Percentiles rank a stretch among this genome's conserved stretches.
Evolutionary conservation across 2,888 invertebrate species (phyloP).

Genomic region (Euphydryas editha): DNA sequence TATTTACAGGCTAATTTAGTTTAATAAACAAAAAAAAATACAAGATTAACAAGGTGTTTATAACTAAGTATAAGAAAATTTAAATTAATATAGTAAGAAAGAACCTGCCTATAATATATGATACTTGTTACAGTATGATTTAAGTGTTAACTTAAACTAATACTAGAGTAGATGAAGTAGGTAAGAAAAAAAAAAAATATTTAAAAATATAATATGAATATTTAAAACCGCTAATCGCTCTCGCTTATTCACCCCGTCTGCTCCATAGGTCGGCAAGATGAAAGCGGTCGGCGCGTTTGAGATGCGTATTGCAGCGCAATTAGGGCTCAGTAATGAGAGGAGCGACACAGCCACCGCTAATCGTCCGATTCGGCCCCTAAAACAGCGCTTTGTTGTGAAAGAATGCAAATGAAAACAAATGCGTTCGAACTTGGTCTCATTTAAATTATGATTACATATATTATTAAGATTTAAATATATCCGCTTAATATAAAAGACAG

Average conservation of each 20-base stretch:
- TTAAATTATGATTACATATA: neutral
- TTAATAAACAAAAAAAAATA: too few relatives aligned
- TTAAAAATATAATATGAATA: neutral
- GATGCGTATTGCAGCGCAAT: slow-evolving; percentile 71
- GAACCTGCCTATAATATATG: too few relatives aligned
- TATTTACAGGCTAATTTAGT: too few relatives aligned
- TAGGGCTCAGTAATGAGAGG: slow-evolving; percentile 78
- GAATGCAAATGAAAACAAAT: slow-evolving; percentile 29
- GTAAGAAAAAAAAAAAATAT: neutral
- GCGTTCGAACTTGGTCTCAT: slow-evolving; percentile 8
- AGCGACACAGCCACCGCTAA: slow-evolving; percentile 79
- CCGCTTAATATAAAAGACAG: too few relatives aligned
- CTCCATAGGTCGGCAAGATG: slow-evolving; percentile 67
- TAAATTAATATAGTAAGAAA: too few relatives aligned
- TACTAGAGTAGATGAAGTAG: too few relatives aligned
- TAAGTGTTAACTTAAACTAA: too few relatives aligned
- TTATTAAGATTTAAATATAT: too few relatives aligned
- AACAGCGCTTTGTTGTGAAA: slow-evolving; percentile 37
- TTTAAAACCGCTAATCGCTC: slow-evolving; percentile 27
- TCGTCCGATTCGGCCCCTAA: slow-evolving; percentile 61
- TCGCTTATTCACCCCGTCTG: slow-evolving; percentile 43
- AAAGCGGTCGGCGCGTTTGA: slow-evolving; percentile 79
- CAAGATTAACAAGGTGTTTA: too few relatives aligned
- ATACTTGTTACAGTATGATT: too few relatives aligned
- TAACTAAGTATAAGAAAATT: too few relatives aligned